phyloP scores from a whole-genome alignment of 2,113 vertebrate species.

The Helogale parvula region DNA sequence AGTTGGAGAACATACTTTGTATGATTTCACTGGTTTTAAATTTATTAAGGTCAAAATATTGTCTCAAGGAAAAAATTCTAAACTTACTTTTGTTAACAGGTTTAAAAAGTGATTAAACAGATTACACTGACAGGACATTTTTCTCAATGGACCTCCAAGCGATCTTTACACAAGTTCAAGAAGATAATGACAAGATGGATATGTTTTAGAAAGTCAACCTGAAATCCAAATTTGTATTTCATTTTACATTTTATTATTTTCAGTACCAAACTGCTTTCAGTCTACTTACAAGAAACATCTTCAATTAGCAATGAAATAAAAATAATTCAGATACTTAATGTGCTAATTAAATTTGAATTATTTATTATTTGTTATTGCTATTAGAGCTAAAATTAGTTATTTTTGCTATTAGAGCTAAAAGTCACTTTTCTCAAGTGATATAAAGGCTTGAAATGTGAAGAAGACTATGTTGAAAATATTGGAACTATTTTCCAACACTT shows the following conservation, averaged over 20 bases:
- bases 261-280: neutral
- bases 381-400: neutral
- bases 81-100: neutral
- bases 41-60: neutral
- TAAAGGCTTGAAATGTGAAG: neutral
- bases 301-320: neutral
- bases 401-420: neutral
- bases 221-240: neutral
- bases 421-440: neutral
- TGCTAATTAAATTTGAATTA: conserved; percentile 13
- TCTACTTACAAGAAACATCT: neutral
- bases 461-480: neutral
- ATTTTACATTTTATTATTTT: neutral
- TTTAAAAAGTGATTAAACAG: neutral
- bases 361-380: neutral
- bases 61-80: conserved; percentile 12
- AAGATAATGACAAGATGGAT: neutral
- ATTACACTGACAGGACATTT: neutral
- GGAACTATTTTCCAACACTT: neutral
- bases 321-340: neutral
- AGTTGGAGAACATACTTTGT: neutral
- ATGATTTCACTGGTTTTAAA: neutral
- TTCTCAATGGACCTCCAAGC: neutral
- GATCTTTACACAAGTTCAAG: neutral
- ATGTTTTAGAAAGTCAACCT: neutral